Base-by-base conservation (phyloP, 2,888 invertebrate genomes). In the Tortrix viridana region DNA sequence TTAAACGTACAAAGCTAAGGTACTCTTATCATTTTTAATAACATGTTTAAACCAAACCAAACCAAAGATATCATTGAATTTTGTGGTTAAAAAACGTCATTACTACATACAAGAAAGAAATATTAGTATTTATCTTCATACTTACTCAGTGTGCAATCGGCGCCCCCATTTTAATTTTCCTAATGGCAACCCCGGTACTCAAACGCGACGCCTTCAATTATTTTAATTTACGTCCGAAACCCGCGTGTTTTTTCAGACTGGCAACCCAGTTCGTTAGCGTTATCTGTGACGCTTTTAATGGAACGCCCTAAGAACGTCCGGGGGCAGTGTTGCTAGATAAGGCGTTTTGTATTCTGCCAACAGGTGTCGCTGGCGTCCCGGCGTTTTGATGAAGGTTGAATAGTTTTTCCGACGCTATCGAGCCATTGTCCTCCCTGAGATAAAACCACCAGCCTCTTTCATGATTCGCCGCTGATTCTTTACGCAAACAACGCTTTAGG, bases 321-420 rank as follows among this genome's bases (percentile, higher is more conserved):
- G 49, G 20, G 55, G 54, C 53, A 48, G 50, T 54, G 58, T 41
- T 37, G 54, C 38, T 41, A 63, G 67, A 67, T 67, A 67, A 63
- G 43, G 57, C 61, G 60, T 60, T 67, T 60, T 67, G 65, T 67
- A 63, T 65, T 60, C 60, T 65, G 69, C 74, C 82, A 84, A 85
- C 86, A 86, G 86, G 86, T 86, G 84, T 75, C 79, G 73, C 71
- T 63, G 3, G 32, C 32, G 84, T 74, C 72, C 70, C 52, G 65
- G 66, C 54, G 70, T 69, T 67, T 61, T 69, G 72, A 73, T 76
- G 73, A 70, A 67, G 69, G 62, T 65, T 86, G 84, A 84, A 84
- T 87, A 86, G 86, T 87, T 85, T 77, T 80, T 74, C 71, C 70
- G 63, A 67, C 72, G 71, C 72, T 76, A 80, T 77, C 74, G 76